Evolutionary conservation across 1,140 invertebrate genomes (phyloP).

Genomic region (Drosophila carrolli): DNA sequence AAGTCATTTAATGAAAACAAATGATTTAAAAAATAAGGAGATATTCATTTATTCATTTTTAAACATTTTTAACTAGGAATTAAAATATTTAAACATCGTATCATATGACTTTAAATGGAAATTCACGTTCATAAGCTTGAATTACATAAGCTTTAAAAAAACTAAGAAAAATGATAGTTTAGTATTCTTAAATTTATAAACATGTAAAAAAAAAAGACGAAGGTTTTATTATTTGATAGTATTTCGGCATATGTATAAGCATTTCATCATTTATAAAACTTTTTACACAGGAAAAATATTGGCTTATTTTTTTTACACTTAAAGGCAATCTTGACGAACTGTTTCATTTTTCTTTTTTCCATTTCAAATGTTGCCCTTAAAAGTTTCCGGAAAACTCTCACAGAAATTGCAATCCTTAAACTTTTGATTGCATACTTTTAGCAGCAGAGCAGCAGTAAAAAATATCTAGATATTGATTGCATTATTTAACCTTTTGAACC

Average conservation of each 20-base stretch:
- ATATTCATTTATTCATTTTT: too few relatives aligned
- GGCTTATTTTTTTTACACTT: neutral
- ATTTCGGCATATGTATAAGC: neutral
- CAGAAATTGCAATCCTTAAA: conserved; percentile 23
- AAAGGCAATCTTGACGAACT: neutral
- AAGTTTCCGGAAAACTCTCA: conserved; percentile 8
- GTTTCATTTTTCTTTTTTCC: conserved; percentile 2
- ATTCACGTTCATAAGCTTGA: too few relatives aligned
- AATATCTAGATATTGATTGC: conserved; percentile 19
- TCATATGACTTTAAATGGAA: too few relatives aligned
- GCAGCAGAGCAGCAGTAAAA: conserved; percentile 10
- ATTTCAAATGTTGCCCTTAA: neutral
- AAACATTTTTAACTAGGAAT: neutral
- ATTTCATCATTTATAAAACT: neutral
- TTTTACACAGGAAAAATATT: neutral
- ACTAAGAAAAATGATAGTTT: too few relatives aligned
- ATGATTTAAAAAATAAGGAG: too few relatives aligned
- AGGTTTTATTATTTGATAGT: neutral
- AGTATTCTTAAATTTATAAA: too few relatives aligned
- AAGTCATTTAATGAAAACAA: neutral
- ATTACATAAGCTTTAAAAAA: neutral
- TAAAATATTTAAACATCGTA: neutral
- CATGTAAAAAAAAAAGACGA: too few relatives aligned
- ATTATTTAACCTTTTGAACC: conserved; percentile 14
- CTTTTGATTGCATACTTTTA: conserved; percentile 43